These are phyloP conservation scores for Mustela erminea DNA, from an alignment of 2,797 vertebrate genomes.

Conservation along the genomic window DNA sequence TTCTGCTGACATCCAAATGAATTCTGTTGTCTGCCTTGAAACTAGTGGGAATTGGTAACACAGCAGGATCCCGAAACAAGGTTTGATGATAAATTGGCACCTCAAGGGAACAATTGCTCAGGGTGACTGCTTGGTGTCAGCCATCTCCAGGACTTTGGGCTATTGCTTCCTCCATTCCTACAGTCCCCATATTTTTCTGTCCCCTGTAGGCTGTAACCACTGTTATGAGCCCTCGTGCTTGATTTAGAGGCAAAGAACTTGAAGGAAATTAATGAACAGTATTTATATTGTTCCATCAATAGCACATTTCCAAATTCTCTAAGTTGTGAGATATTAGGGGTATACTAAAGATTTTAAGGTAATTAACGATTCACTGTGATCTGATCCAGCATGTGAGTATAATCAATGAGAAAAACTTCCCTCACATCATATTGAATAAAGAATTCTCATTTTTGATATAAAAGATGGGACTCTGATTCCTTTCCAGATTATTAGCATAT, in stretches of 20 bases:
- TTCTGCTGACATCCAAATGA: constrained; percentile 88
- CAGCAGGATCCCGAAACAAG: constrained; percentile 85
- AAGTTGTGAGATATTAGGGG: constrained; percentile 71
- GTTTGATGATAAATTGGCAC: constrained; percentile 93
- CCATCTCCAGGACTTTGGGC: constrained; percentile 92
- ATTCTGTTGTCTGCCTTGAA: constrained; percentile 84
- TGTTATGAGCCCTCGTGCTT: constrained; percentile 70
- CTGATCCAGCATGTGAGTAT: background rate
- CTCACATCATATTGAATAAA: constrained; percentile 61
- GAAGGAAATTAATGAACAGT: constrained; percentile 80
- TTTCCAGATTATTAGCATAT: constrained; percentile 77
- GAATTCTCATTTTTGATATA: constrained; percentile 52
- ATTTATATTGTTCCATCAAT: constrained; percentile 63
- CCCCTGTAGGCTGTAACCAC: constrained; percentile 84
- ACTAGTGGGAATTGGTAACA: constrained; percentile 86
- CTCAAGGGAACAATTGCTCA: constrained; percentile 93
- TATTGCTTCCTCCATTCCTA: constrained; percentile 88
- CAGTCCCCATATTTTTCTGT: constrained; percentile 84
- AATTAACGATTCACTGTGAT: constrained; percentile 4
- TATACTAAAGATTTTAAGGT: background rate
- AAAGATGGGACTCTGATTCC: constrained; percentile 3
- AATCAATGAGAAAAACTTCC: constrained; percentile 43
- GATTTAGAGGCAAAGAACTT: constrained; percentile 80
- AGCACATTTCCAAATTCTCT: constrained; percentile 66
- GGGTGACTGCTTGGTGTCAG: constrained; percentile 92